Evolutionary conservation across 2,888 invertebrate species (phyloP), one percentile per base, ranked within the genome.

Genomic region (Oscheius onirici): DNA sequence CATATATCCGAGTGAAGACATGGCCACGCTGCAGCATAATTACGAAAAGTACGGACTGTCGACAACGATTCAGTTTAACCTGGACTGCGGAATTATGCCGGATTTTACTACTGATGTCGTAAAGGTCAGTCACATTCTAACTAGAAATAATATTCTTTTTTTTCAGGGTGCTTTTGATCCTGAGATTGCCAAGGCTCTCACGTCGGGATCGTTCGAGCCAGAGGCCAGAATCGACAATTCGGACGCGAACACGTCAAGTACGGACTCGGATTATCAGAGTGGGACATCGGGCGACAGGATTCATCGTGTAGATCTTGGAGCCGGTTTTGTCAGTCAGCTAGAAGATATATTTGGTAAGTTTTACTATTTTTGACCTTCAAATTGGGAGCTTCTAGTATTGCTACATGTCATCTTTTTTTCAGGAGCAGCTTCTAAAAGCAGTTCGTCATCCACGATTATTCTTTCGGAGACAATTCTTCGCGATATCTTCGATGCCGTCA

Each of bases 1-100:
- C 41, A 52, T 66, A 10, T 66, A 49, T 40, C 66, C 66, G 13
- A 20, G 41, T 11, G 66, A 66, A 20, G 28, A 40, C 17, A 66
- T 66, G 66, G 34, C 41, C 20, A 22, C 40, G 13, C 11, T 66
- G 13, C 26, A 41, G 10, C 66, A 66, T 52, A 34, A 22, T 15
- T 66, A 66, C 41, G n/a, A 20, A 41, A 28, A n/a, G 40, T 24
- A 22, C 41, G 66, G 66, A 3, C 22, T 66, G 40, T 11, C 13
- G 1, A 13, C 3, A 20, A 40, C 52, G n/a, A 66, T 66, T 43
- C 28, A 24, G 20, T 24, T 52, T 3, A 17, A 49, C 22, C 22
- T 17, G 20, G 66, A 66, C 20, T 13, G 17, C 13, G 52, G 54
- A 6, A 51, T 52, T 41, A 24, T 17, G 52, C 52, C 54, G 2